Base-by-base conservation (phyloP, 2,797 vertebrate species). In the Cyprinella venusta region DNA sequence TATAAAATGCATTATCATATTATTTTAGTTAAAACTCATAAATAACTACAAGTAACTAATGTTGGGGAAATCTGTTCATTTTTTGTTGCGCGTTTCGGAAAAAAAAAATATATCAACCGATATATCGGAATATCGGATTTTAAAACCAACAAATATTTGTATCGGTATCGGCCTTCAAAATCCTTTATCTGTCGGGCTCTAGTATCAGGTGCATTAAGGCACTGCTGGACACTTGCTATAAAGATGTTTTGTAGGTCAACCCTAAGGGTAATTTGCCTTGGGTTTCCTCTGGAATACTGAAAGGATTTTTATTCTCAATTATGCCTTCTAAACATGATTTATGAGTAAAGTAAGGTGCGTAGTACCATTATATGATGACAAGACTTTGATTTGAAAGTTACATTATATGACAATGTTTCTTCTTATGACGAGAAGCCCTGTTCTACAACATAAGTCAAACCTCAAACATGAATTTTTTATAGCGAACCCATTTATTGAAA, bases 191-290 rank as follows among this genome's bases (percentile, higher is more conserved):
- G n/a, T n/a, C n/a, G n/a, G n/a, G n/a, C n/a, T n/a, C n/a, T n/a
- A n/a, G 16, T 13, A 36, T 72, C 18, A 50, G 36, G 18, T 54
- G 70, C 19, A 36, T 21, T 13, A 74, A 72, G 26, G 69, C 19
- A 54, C 26, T 54, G 30, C 50, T 36, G 19, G 21, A 74, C 30
- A 54, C 33, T n/a, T 74, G 30, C 19, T 38, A 54, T n/a, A 38
- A 13, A 75, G 50, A 54, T 52, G 70, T 72, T 56, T 75, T 56
- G 45, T 50, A n/a, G 50, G 33, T 13, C 71, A 74, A 15, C 30
- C 50, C 18, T 74, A 33, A 74, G 50, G 30, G 50, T 54, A 56
- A 74, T 74, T n/a, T 33, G 30, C 50, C 30, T 36, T 74, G 30
- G 10, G 30, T 56, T 74, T 33, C 71, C 10, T 36, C 48, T 56